Evolutionary conservation across 35 echinoderm and acorn worm species (phyloP), one percentile per base, ranked within the genome.

Genomic region (Apostichopus japonicus): DNA sequence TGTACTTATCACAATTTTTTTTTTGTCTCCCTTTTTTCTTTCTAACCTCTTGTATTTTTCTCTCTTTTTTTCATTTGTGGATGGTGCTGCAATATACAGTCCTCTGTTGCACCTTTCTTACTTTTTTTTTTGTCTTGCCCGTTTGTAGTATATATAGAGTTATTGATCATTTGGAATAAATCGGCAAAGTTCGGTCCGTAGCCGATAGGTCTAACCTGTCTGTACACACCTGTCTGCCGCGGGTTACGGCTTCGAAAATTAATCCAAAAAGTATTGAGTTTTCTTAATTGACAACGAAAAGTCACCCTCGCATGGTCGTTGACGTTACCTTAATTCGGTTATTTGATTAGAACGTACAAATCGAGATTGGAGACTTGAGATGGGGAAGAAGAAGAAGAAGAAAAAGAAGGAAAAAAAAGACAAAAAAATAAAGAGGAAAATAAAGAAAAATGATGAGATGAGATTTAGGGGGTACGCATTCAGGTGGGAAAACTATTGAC

Each of bases 221-320:
- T 79, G 51, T 14, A 79, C 77, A 79, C 90, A 91, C 90, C 90
- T 91, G 90, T 79, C 90, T 67, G 90, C 90, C 90, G 52, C 52
- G 53, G 90, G 90, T 56, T 79, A 91, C 77, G 76, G 76, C 72
- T 91, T 79, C 72, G 72, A 91, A 91, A 91, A 91, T 91, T 91
- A 91, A 91, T 91, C 90, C 90, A 79, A 91, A 91, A 91, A 91
- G 90, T 91, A 91, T 91, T 91, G 90, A 91, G 90, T 91, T 91
- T 56, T 91, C 90, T 91, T 91, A 91, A 91, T 91, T 91, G 90
- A 91, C 90, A 91, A 91, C 90, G 90, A 91, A 91, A 91, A 91
- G 90, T 91, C 90, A 91, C 72, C 71, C 33, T 91, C 71, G 90
- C 73, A 77, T 79, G 90, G 90, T 79, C 90, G 76, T 91, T 91